phyloP scores from a whole-genome alignment of 1,140 invertebrate genomes.

The Dreissena polymorpha region DNA sequence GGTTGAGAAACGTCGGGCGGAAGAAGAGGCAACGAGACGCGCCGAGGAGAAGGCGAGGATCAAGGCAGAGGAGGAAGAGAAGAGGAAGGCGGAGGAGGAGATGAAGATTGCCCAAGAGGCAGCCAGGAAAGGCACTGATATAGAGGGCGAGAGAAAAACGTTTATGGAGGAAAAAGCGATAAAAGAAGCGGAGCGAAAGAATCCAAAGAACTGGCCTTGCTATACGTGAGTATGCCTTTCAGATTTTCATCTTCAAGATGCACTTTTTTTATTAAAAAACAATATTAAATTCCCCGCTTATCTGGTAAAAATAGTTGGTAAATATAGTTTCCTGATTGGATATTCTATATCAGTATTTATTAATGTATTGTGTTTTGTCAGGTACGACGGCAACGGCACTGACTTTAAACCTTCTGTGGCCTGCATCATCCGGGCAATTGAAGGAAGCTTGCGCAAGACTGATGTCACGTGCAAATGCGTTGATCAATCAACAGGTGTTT shows the following conservation, averaged over 20 bases:
- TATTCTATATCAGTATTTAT: too few relatives aligned
- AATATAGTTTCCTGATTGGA: too few relatives aligned
- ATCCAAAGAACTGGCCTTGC: slow-evolving; percentile 66
- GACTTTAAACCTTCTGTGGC: slow-evolving; percentile 68
- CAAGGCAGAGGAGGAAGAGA: slow-evolving; percentile 60
- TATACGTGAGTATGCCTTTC: slow-evolving; percentile 59
- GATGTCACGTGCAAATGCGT: slow-evolving; percentile 65
- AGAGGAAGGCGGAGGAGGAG: slow-evolving; percentile 54
- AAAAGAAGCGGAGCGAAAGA: slow-evolving; percentile 57
- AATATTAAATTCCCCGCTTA: background rate
- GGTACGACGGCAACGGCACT: slow-evolving; percentile 56
- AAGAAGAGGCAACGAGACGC: slow-evolving; percentile 34
- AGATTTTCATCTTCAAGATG: background rate
- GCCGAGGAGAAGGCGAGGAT: slow-evolving; percentile 56
- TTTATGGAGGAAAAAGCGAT: slow-evolving; percentile 47
- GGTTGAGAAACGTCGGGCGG: slow-evolving; percentile 42
- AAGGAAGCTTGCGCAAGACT: slow-evolving; percentile 59
- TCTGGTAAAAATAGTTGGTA: too few relatives aligned
- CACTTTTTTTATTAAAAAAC: background rate
- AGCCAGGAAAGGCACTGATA: slow-evolving; percentile 54
- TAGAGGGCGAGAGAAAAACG: slow-evolving; percentile 45
- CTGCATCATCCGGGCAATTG: slow-evolving; percentile 66
- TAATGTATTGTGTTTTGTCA: too few relatives aligned
- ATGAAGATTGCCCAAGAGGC: slow-evolving; percentile 50
- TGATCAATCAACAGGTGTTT: slow-evolving; percentile 59